phyloP scores from a whole-genome alignment of 2,797 vertebrate genomes.

The Notamacropus eugenii region DNA sequence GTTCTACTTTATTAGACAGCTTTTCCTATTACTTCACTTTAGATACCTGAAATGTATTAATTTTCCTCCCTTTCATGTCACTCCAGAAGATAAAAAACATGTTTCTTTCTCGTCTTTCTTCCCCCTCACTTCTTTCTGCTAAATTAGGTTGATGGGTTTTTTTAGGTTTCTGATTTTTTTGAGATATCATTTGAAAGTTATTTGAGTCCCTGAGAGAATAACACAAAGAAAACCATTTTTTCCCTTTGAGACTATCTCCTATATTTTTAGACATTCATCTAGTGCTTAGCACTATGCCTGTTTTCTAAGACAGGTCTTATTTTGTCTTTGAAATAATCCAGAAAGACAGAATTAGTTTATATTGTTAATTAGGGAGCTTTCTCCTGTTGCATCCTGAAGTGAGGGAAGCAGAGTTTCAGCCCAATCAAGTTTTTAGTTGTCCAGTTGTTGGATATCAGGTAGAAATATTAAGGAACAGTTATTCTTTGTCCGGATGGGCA shows the following conservation, averaged over 20 bases:
- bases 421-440: conserved; percentile 48
- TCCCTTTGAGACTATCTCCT: neutral
- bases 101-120: neutral
- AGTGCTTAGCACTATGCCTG: neutral
- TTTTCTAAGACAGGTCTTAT: neutral
- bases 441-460: conserved; percentile 60
- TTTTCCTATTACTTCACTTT: neutral
- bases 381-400: neutral
- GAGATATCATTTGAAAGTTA: neutral
- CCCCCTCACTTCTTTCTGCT: neutral
- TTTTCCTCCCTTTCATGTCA: conserved; percentile 2
- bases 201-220: neutral
- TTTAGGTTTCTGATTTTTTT: neutral
- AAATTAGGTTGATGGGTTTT: neutral
- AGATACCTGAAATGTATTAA: neutral
- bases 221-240: neutral
- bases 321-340: neutral
- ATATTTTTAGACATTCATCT: neutral
- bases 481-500: conserved; percentile 82
- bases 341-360: neutral
- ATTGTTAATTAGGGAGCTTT: neutral
- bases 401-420: conserved; percentile 4
- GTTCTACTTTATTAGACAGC: neutral
- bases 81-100: neutral
- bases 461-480: conserved; percentile 82